Evolutionary conservation across 2,888 invertebrate genomes (phyloP), one percentile per base, ranked within the genome.

Genomic region (Aphodius sticticus): DNA sequence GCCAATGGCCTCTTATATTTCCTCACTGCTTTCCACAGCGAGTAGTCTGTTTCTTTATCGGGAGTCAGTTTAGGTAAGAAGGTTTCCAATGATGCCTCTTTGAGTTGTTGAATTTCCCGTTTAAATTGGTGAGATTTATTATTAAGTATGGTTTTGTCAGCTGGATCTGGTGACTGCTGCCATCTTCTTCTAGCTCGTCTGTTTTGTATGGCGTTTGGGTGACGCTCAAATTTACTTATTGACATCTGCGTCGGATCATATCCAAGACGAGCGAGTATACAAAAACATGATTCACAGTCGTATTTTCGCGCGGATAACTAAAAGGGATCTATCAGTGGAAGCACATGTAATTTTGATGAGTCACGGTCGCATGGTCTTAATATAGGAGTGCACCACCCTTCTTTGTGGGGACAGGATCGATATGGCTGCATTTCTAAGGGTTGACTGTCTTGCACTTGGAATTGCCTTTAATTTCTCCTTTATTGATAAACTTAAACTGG

Each of bases 321-420:
- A 26, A 74, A 74, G 35, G 74, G 74, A 74, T 36, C 14, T 74
- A 36, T n/a, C 1, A 26, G 69, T 9, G 14, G 69, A 4, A 16
- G 15, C 77, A 77, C 69, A 77, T 77, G 69, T 77, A 77, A 14
- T 77, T 77, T 69, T 35, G 69, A 77, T 77, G 77, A 77, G 26
- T 77, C 77, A 77, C 16, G 69, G 36, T 69, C 53, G 36, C 53
- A 36, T 69, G n/a, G 77, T 26, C 69, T 77, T 16, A 69, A 69
- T 16, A 69, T 77, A 35, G 69, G 35, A 74, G 74, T 16, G 35
- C 26, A 35, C 26, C 69, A 53, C 77, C 77, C 77, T 74, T 74
- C 74, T 74, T 74, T 74, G 74, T 74, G 74, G 12, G 37, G 7
- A 26, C 3, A n/a, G 36, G 74, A 74, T 74, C 74, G 74, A 74